These are phyloP conservation scores for Serripes groenlandicus DNA, from an alignment of 2,888 invertebrate species.

Conservation along the genomic window DNA sequence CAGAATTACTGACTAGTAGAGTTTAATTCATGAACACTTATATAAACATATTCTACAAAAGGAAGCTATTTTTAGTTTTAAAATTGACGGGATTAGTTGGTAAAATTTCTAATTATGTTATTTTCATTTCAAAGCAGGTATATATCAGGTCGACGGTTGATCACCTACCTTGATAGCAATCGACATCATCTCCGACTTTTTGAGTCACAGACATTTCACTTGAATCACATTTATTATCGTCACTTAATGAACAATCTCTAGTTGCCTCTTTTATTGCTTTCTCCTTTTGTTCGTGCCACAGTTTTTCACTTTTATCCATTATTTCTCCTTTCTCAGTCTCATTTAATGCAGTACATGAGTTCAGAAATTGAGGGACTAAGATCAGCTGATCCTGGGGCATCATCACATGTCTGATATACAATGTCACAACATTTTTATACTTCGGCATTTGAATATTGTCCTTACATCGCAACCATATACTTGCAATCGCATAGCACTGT, in stretches of 20 bases:
- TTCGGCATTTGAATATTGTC: slow-evolving; percentile 55
- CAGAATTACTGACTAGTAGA: too few relatives aligned
- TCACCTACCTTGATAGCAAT: too few relatives aligned
- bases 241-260: neutral
- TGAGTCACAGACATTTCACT: too few relatives aligned
- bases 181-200: too few relatives aligned
- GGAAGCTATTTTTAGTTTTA: too few relatives aligned
- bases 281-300: slow-evolving; percentile 1
- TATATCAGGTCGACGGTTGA: too few relatives aligned
- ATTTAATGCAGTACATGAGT: slow-evolving; percentile 43
- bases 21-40: too few relatives aligned
- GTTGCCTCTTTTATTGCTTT: neutral
- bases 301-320: slow-evolving; percentile 24
- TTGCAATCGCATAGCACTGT: slow-evolving; percentile 78
- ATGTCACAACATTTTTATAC: slow-evolving; percentile 65
- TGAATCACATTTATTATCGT: neutral
- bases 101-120: too few relatives aligned
- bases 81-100: too few relatives aligned
- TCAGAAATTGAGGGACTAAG: slow-evolving; percentile 48
- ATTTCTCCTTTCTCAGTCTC: slow-evolving; percentile 31
- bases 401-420: slow-evolving; percentile 66
- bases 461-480: slow-evolving; percentile 74
- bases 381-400: slow-evolving; percentile 60
- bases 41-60: too few relatives aligned
- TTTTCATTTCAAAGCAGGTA: too few relatives aligned